These are phyloP conservation scores for Allolobophora icterica DNA, from an alignment of 2,888 invertebrate species.

Conservation along the genomic window DNA sequence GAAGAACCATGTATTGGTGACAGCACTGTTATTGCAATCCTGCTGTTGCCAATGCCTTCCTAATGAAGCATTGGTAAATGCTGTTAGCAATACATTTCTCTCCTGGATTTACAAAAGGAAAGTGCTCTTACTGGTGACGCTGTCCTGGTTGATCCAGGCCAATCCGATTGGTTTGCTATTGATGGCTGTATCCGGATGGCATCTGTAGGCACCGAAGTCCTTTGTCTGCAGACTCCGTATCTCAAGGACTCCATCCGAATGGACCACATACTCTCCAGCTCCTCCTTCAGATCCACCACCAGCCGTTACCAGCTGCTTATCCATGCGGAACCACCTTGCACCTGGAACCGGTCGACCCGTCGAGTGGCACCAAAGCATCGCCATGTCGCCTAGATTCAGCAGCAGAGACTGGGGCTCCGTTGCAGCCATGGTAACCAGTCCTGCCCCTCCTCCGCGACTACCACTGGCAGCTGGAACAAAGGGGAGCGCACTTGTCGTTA, in stretches of 20 bases:
- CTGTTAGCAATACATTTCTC: too few species aligned
- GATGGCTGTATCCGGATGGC: background rate
- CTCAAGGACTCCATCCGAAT: constrained; percentile 12
- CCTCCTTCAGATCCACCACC: background rate
- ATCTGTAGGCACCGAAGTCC: background rate
- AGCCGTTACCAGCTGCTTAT: background rate
- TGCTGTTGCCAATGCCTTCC: too few species aligned
- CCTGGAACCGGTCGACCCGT: background rate
- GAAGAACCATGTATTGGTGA: too few species aligned
- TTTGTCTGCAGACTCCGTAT: constrained; percentile 20
- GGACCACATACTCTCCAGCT: background rate
- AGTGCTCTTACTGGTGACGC: background rate
- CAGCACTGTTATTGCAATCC: too few species aligned
- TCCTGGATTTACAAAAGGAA: too few species aligned
- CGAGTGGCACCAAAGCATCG: constrained; percentile 18
- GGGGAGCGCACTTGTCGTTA: background rate
- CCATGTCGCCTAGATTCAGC: background rate
- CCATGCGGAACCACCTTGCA: background rate
- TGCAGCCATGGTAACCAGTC: background rate
- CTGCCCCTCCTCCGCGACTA: background rate
- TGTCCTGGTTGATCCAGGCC: constrained; percentile 25
- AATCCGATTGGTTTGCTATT: background rate
- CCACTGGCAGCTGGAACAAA: background rate
- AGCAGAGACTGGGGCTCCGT: constrained; percentile 5
- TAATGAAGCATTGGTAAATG: too few species aligned